Evolutionary conservation across 2,797 vertebrate genomes (phyloP).

Genomic region (Iguana delicatissima): DNA sequence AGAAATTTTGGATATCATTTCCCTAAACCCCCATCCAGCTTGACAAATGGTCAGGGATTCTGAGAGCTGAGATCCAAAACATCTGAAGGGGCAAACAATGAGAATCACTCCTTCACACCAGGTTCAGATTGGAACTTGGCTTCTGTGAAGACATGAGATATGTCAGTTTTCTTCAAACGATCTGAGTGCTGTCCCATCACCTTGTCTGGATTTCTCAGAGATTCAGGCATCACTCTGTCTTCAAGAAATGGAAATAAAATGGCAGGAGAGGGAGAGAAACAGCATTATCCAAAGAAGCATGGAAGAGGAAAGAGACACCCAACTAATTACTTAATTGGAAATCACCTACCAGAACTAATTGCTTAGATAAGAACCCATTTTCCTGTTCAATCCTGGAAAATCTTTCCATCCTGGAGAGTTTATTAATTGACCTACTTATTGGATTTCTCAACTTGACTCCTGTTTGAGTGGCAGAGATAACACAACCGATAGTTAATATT

Average conservation of each 20-base stretch:
- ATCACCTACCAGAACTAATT: slow-evolving; percentile 11
- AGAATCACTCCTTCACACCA: too few species aligned
- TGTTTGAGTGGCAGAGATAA: neutral
- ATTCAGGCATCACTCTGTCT: neutral
- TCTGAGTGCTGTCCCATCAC: too few species aligned
- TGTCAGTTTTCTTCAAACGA: neutral
- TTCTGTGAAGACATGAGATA: neutral
- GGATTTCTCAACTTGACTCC: neutral
- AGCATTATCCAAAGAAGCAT: neutral
- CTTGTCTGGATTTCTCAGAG: neutral
- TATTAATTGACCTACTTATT: neutral
- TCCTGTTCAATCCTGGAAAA: slow-evolving; percentile 33
- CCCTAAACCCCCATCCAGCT: too few species aligned
- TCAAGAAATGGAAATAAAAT: neutral
- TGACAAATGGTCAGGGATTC: too few species aligned
- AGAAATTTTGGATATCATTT: too few species aligned
- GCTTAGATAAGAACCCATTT: slow-evolving; percentile 17
- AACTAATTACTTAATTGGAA: slow-evolving; percentile 18
- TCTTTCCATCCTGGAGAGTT: slow-evolving; percentile 25
- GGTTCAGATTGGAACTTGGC: too few species aligned
- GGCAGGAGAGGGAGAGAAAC: neutral
- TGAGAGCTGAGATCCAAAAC: too few species aligned
- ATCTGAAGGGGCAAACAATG: too few species aligned
- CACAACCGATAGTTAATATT: neutral
- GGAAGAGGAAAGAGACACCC: neutral